Base-by-base conservation (phyloP, 2,888 invertebrate genomes). In the Drosophila nr. fundita region DNA sequence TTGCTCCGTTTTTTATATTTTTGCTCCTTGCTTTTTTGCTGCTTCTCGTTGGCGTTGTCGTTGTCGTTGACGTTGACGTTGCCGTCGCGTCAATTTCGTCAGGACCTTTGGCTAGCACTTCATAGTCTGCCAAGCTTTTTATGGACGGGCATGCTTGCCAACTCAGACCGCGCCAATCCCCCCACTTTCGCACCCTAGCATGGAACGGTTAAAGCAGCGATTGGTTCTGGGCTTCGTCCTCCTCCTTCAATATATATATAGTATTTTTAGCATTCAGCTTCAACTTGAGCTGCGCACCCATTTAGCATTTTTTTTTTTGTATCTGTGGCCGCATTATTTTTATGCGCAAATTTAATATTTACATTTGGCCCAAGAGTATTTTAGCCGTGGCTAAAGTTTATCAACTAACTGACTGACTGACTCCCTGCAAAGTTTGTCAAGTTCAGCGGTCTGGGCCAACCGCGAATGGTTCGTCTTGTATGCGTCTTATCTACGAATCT, bases 331-430 rank as follows among this genome's bases (percentile, higher is more conserved):
- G 58, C 36, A 27, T 54, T 38, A 27, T 38, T 84, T 89, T 84
- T 83, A 84, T 84, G 83, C 78, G 53, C 72, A 84, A 87, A 89
- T 84, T 84, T 84, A 89, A 84, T 85, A 85, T 85, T 85, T 87
- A 89, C 76, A 87, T 85, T 89, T 78, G 82, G 74, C 50, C 76
- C 78, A 76, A 84, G 82, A 87, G 87, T 87, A 84, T 84, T 83
- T 80, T 21, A 60, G 61, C 53, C 53, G n/a, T 21, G 55, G 40
- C 70, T 29, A 62, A 42, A 63, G 45, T 72, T 77, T 77, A 76
- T 76, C 76, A 76, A 77, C 78, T 64, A 24, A 36, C 53, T 54
- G 45, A 24, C 45, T 53, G 30, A 30, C 72, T 50, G 18, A 30
- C 57, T 48, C 32, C 32, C 53, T 8, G 18, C 11, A 38, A 38